A percentile compares a stretch with the other conserved stretches of the same genome.
Evolutionary conservation across 2,888 invertebrate genomes (phyloP).

Genomic region (Stenotaenia linearis): DNA sequence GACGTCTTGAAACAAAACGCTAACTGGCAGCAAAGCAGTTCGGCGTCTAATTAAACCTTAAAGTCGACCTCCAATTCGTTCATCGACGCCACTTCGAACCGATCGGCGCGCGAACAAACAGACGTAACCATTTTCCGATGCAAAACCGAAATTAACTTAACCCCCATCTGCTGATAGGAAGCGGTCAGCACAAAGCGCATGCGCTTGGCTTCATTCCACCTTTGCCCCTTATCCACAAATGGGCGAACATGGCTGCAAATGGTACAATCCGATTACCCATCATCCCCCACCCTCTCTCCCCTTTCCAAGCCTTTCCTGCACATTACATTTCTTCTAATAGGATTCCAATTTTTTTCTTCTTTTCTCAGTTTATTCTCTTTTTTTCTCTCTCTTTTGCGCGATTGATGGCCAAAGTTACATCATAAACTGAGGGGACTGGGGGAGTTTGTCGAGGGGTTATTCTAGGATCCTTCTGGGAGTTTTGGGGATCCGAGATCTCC

Average conservation of each 20-base stretch:
- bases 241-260: slow-evolving; percentile 19
- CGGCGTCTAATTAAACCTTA: slow-evolving; percentile 8
- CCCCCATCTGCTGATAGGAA: slow-evolving; percentile 3
- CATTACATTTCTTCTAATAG: neutral
- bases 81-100: neutral
- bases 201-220: slow-evolving; percentile 10
- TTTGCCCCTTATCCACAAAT: slow-evolving; percentile 19
- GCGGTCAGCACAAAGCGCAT: slow-evolving; percentile 19
- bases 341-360: neutral
- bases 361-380: neutral
- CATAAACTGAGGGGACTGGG: neutral
- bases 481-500: neutral
- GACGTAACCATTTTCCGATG: neutral
- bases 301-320: neutral
- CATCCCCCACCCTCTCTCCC: neutral
- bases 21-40: neutral
- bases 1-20: neutral
- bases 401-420: neutral
- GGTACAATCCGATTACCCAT: slow-evolving; percentile 19
- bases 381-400: neutral
- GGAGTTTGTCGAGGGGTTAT: neutral
- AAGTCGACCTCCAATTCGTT: neutral
- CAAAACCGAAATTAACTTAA: neutral
- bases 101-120: neutral
- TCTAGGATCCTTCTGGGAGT: neutral